These are phyloP conservation scores for Leucosticte australis DNA, from an alignment of 2,113 vertebrate species.

Conservation along the genomic window DNA sequence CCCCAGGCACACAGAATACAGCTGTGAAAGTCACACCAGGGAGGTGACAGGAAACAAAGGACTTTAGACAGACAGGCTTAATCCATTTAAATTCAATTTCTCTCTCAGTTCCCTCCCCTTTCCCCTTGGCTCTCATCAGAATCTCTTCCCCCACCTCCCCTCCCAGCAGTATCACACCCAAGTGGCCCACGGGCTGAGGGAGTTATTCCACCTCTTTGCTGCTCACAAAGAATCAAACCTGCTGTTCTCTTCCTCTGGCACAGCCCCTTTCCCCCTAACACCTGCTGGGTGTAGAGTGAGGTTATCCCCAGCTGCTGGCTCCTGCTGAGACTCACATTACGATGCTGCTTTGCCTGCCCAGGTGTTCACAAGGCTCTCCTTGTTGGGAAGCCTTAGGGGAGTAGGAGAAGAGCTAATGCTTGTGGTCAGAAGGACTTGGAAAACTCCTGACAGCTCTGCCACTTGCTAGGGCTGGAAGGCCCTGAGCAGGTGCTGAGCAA, in stretches of 20 bases:
- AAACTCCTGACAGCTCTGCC: neutral
- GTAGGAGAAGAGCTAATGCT: neutral
- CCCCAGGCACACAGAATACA: neutral
- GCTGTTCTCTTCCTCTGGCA: neutral
- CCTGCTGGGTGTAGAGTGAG: neutral
- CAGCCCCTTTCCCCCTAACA: neutral
- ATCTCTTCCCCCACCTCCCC: neutral
- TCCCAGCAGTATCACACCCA: neutral
- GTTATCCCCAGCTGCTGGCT: neutral
- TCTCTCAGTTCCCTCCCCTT: neutral
- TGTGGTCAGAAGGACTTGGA: neutral
- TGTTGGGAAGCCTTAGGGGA: neutral
- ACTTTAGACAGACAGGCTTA: conserved; percentile 6
- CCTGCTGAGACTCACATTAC: neutral
- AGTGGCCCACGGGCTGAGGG: neutral
- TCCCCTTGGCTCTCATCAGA: neutral
- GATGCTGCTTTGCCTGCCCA: neutral
- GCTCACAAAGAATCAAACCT: neutral
- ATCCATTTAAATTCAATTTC: conserved; percentile 42
- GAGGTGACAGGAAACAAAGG: conserved; percentile 44
- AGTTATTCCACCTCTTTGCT: neutral
- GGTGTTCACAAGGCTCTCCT: neutral
- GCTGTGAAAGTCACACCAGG: conserved; percentile 51
- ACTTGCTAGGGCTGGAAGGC: neutral
- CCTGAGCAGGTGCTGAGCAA: neutral